Base-by-base conservation (phyloP, 1,140 invertebrate species). In the Cydia amplana region DNA sequence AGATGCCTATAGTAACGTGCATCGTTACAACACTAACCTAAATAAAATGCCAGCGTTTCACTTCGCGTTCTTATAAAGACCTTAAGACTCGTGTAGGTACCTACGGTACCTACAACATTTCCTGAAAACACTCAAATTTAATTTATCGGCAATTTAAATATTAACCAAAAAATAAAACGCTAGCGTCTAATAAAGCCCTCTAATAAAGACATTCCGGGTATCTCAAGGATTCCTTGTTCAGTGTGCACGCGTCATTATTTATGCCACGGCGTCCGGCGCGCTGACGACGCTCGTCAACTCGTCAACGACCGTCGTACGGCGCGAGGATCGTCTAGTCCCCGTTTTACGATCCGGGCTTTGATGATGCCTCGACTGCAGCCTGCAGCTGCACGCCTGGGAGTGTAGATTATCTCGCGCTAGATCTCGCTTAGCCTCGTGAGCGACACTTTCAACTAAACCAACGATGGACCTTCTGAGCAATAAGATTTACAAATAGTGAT, bases 291-390 rank as follows among this genome's bases (percentile, higher is more conserved):
- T 60, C 55, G 55, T 60, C 55, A 60, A 60, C 55, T 23, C 55
- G 55, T 23, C 55, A 60, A 60, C 55, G 55, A 60, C 55, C 20
- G 55, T 23, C 55, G 55, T 60, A 60, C 55, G 55, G 20, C 10
- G 55, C 55, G 55, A 60, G 18, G 55, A n/a, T 60, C 18, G 18
- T 60, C 55, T 60, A 60, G 51, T 60, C 10, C 55, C 55, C 55
- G 55, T 7, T 60, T 60, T 60, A 60, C 55, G 55, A 60, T 60
- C 18, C 55, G 20, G n/a, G 55, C 55, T 60, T 60, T 60, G 55
- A 23, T 60, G 12, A 23, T 2, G 55, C 55, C 55, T 23, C 55
- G 7, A 60, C 55, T 60, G 55, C 55, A 55, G 4, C 51, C 51
- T n/a, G 51, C 51, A 60, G 55, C 55, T 60, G 55, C 55, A 60